These are phyloP conservation scores for Medauroidea extradentata DNA, from an alignment of 1,140 invertebrate species.

Conservation along the genomic window DNA sequence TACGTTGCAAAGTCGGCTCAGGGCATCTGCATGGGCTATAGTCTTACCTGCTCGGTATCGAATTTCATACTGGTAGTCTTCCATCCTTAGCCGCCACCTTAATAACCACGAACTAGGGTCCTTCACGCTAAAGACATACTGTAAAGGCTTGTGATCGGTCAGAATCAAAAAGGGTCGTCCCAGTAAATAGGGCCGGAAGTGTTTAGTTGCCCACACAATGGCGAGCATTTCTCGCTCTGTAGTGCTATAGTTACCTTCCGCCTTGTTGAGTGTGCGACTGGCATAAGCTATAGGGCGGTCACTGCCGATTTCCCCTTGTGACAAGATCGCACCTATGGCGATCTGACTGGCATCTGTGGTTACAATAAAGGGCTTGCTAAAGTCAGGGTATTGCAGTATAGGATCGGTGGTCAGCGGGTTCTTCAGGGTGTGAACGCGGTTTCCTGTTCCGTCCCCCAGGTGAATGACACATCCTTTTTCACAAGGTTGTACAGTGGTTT, in stretches of 20 bases:
- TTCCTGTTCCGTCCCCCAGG: slow-evolving; percentile 32
- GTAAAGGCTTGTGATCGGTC: slow-evolving; percentile 40
- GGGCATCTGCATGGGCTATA: slow-evolving; percentile 3
- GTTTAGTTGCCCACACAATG: slow-evolving; percentile 41
- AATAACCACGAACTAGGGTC: slow-evolving; percentile 29
- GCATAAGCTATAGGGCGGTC: slow-evolving; percentile 34
- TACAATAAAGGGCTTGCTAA: slow-evolving; percentile 46
- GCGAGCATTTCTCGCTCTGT: slow-evolving; percentile 42
- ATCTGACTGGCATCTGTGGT: slow-evolving; percentile 50
- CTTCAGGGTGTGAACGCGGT: slow-evolving; percentile 23
- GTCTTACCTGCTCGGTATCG: slow-evolving; percentile 22
- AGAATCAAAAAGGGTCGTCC: slow-evolving; percentile 36
- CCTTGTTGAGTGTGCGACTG: slow-evolving; percentile 24
- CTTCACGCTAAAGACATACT: slow-evolving; percentile 34
- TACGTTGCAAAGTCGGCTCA: not conserved
- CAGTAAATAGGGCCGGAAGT: slow-evolving; percentile 46
- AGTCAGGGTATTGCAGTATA: slow-evolving; percentile 40
- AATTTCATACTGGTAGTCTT: slow-evolving; percentile 33
- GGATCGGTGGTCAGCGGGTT: slow-evolving; percentile 21
- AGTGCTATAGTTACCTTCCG: slow-evolving; percentile 14
- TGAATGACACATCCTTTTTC: slow-evolving; percentile 23
- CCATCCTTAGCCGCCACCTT: slow-evolving; percentile 33
- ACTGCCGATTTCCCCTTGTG: slow-evolving; percentile 27
- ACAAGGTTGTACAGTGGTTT: no score
- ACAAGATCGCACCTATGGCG: slow-evolving; percentile 44